These are phyloP conservation scores for Neuroterus valhalla DNA, from an alignment of 1,140 invertebrate species.

Conservation along the genomic window DNA sequence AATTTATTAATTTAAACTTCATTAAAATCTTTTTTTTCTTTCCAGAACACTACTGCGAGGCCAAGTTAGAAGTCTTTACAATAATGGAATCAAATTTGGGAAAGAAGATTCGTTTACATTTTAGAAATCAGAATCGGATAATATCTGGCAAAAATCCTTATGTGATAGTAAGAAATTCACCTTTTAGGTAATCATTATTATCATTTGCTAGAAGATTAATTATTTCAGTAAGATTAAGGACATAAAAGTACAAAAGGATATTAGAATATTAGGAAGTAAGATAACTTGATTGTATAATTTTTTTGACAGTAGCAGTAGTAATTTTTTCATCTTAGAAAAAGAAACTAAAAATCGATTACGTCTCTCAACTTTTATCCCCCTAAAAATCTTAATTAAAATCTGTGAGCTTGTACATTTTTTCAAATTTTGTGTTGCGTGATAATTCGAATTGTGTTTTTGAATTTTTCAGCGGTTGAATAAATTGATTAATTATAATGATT, in stretches of 20 bases:
- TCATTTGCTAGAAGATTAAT: neutral
- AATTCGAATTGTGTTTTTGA: no score
- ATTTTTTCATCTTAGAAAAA: neutral
- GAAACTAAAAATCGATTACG: no score
- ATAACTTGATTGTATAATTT: neutral
- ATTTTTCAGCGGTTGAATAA: no score
- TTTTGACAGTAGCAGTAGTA: neutral
- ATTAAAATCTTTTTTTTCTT: no score
- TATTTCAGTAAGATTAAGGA: constrained; percentile 2
- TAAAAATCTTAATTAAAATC: no score
- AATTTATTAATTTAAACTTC: no score
- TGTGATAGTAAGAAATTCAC: constrained; percentile 19
- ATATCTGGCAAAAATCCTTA: neutral
- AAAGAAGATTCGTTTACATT: neutral
- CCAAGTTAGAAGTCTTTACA: no score
- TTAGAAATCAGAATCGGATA: neutral
- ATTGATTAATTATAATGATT: no score
- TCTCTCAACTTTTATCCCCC: no score
- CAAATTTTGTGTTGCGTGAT: no score
- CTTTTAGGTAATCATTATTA: constrained; percentile 17
- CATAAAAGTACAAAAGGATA: constrained; percentile 22
- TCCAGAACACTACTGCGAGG: no score
- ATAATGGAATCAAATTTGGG: neutral
- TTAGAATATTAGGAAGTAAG: neutral
- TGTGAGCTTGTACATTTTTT: no score